Evolutionary conservation across 2,888 invertebrate species (phyloP).

Genomic region (Andrena chrysosceles): DNA sequence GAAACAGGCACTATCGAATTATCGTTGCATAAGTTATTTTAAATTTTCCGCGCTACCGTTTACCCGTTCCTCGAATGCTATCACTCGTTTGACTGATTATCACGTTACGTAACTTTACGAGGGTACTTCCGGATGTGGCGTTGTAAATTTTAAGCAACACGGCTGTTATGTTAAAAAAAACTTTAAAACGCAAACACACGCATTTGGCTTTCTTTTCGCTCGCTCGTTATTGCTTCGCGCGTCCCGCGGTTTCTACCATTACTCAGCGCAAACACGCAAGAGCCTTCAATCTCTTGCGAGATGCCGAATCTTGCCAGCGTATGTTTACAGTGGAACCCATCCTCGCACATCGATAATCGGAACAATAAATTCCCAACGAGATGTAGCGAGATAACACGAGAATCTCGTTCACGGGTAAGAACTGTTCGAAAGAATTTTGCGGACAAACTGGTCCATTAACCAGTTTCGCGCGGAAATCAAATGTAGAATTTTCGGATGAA

Average conservation of each 20-base stretch:
- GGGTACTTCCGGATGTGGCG: not conserved
- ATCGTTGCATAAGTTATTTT: slow-evolving; percentile 25
- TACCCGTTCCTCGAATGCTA: not conserved
- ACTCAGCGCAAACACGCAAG: not conserved
- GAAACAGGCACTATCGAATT: not conserved
- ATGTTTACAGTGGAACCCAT: not conserved
- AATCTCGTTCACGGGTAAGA: not conserved
- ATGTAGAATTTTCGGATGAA: not conserved
- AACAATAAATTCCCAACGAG: too few relatives aligned
- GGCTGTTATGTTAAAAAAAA: not conserved
- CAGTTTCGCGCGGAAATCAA: slow-evolving; percentile 4
- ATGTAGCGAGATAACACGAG: too few relatives aligned
- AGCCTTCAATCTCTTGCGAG: not conserved
- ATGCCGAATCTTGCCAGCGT: not conserved
- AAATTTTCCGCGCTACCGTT: not conserved
- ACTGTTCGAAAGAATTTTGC: not conserved
- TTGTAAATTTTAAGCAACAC: slow-evolving; percentile 3
- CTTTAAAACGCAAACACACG: slow-evolving; percentile 1
- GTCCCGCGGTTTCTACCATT: not conserved
- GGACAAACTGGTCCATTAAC: not conserved
- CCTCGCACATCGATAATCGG: too few relatives aligned
- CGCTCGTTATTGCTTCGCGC: not conserved
- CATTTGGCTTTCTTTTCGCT: not conserved
- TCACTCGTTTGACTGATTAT: slow-evolving; percentile 17
- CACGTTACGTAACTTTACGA: slow-evolving; percentile 18